Evolutionary conservation across 2,113 vertebrate species (phyloP).

Genomic region (Phasianus colchicus): DNA sequence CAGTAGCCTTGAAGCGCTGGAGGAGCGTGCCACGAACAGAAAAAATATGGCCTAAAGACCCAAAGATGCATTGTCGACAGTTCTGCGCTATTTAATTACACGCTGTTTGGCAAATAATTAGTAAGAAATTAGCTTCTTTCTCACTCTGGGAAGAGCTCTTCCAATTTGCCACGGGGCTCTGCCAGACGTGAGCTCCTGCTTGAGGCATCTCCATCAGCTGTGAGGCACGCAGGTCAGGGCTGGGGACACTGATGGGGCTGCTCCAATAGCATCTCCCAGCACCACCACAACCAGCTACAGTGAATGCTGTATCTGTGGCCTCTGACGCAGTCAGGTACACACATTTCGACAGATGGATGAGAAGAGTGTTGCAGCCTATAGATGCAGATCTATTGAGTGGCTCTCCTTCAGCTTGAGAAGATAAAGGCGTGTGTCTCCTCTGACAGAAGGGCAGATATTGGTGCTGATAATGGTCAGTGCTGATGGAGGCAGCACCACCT

Average conservation of each 20-base stretch:
- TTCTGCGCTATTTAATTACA: slow-evolving; percentile 13
- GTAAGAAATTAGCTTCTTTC: background rate
- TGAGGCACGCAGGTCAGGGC: background rate
- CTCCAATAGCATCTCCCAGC: background rate
- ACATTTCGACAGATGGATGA: background rate
- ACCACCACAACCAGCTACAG: background rate
- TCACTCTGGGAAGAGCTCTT: background rate
- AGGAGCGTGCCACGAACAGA: background rate
- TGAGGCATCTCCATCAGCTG: fast-evolving
- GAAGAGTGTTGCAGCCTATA: fast-evolving
- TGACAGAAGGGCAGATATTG: background rate
- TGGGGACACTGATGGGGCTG: background rate
- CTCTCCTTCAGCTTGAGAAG: fast-evolving
- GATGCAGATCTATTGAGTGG: background rate
- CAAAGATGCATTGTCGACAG: background rate
- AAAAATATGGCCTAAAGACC: background rate
- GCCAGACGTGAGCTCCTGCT: background rate
- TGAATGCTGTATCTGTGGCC: background rate
- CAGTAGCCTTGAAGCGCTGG: slow-evolving; percentile 9
- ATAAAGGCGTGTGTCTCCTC: fast-evolving
- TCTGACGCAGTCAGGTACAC: background rate
- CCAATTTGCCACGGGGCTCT: background rate
- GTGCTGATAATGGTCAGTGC: background rate
- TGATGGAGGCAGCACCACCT: fast-evolving
- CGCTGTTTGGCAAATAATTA: background rate